Evolutionary conservation across 2,113 vertebrate species (phyloP), one percentile per base, ranked within the genome.

Genomic region (Phaethon lepturus): DNA sequence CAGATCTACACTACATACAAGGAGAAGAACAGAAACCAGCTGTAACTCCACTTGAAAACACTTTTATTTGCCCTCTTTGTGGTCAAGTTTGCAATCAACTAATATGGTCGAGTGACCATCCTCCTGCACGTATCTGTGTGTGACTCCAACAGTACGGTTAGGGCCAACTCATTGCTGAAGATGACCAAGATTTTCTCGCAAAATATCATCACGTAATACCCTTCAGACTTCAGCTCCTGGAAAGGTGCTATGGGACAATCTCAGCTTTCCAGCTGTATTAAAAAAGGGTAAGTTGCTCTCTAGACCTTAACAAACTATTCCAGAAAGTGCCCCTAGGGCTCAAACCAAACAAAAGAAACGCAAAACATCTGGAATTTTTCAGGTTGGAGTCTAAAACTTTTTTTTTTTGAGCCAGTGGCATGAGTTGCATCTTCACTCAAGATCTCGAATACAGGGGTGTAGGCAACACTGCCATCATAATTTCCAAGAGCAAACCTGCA

Each of bases 1-100:
- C 0, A 1, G 10, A 42, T 16, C 33, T 56, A 4, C 19, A 7
- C 40, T 63, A 35, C 1, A 1, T 8, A 8, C 7, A 50, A 60
- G 38, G 19, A 87, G 23, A 40, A 58, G 23, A 62, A 8, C n/a
- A 56, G 20, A 16, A n/a, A 22, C 38, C 52, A 13, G 38, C 38
- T 0, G 2, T 78, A 56, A 12, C 33, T 74, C 55, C 26, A 42
- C 29, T 29, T 55, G 11, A 44, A 85, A 74, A 44, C 29, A 28
- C 25, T 40, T 77, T 28, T 17, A 25, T 74, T 77, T 74, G 29
- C 42, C 29, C 19, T 31, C 64, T 69, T 60, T 0, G 0, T 6
- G 49, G 22, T 60, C 40, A 67, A 2, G 24, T 66, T 44, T 47
- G 16, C 52, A 69, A 35, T 47, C 45, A 62, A 17, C 23, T 69